A percentile compares a stretch with the other conserved stretches of the same genome.
Conservation (phyloP, 2,888 invertebrate genomes). For the Drosophila eohydei region DNA sequence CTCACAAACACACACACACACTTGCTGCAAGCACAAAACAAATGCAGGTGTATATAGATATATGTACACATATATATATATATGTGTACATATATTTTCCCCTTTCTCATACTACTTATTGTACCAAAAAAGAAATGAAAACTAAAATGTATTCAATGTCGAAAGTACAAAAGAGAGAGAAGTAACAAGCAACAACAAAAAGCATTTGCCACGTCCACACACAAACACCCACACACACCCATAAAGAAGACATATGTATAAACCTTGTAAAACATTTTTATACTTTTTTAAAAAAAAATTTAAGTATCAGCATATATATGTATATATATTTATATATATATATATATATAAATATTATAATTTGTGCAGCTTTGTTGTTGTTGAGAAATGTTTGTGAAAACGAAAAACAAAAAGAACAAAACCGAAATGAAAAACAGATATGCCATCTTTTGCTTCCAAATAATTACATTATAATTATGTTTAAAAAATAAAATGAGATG, state of each 20-base stretch:
- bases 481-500: constrained; percentile 39
- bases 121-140: constrained; percentile 50
- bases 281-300: constrained; percentile 36
- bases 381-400: constrained; percentile 42
- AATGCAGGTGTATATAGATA: constrained; percentile 36
- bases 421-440: constrained; percentile 55
- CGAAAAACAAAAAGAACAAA: constrained; percentile 36
- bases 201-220: constrained; percentile 57
- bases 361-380: constrained; percentile 49
- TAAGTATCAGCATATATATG: constrained; percentile 68
- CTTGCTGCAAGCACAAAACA: constrained; percentile 70
- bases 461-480: constrained; percentile 70
- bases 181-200: constrained; percentile 42
- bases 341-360: constrained; percentile 28
- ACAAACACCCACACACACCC: constrained; percentile 12
- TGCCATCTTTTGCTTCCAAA: constrained; percentile 76
- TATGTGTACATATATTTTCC: constrained; percentile 31
- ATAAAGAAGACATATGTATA: constrained; percentile 26
- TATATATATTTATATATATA: constrained; percentile 28
- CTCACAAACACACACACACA: constrained; percentile 33
- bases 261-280: constrained; percentile 31
- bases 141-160: constrained; percentile 59
- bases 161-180: constrained; percentile 52
- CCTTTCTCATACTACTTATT: constrained; percentile 35
- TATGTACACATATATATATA: neutral